A percentile compares a stretch with the other conserved stretches of the same genome.
Evolutionary conservation across 2,797 vertebrate genomes (phyloP).

Genomic region (Scomberomorus guttatus): DNA sequence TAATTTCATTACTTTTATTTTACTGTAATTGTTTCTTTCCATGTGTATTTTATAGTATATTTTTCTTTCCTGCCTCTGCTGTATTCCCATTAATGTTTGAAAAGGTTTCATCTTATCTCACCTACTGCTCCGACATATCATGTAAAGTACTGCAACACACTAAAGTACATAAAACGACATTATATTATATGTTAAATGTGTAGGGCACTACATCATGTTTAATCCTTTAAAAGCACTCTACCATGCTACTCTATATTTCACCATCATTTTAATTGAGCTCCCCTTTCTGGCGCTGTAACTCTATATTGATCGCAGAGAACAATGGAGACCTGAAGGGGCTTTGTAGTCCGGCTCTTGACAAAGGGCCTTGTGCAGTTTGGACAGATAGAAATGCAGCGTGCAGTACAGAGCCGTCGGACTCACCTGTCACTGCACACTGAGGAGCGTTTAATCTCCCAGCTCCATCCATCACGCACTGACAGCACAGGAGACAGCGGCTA

Average conservation of each 20-base stretch:
- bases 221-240: background rate
- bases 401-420: slow-evolving; percentile 56
- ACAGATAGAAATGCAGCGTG: slow-evolving; percentile 25
- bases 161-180: background rate
- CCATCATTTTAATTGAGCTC: slow-evolving; percentile 43
- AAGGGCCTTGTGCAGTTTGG: slow-evolving; percentile 25
- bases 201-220: background rate
- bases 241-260: background rate
- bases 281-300: slow-evolving; percentile 11
- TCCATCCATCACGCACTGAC: slow-evolving; percentile 72
- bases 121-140: background rate
- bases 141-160: background rate
- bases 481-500: slow-evolving; percentile 57
- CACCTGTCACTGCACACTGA: slow-evolving; percentile 68
- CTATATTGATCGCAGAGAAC: slow-evolving; percentile 64
- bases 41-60: background rate
- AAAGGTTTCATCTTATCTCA: background rate
- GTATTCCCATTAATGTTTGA: background rate
- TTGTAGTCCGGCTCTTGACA: slow-evolving; percentile 53
- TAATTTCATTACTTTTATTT: background rate
- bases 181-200: background rate
- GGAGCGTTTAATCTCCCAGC: slow-evolving; percentile 76
- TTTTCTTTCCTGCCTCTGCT: background rate
- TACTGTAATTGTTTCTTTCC: too few relatives aligned
- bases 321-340: slow-evolving; percentile 51